Conservation (phyloP, 2,113 vertebrate species). For the Equus przewalskii region DNA sequence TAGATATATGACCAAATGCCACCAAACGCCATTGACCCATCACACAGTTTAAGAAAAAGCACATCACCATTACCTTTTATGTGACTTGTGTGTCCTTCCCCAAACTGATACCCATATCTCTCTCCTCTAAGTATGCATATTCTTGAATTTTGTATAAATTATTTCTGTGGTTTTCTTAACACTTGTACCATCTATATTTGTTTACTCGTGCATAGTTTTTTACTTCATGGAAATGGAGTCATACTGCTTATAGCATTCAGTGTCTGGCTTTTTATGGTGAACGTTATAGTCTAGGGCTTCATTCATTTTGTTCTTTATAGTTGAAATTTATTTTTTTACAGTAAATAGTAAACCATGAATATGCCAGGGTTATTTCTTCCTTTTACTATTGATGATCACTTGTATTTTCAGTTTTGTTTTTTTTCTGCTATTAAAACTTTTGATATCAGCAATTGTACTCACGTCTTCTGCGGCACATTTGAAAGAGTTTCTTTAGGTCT, state of each 20-base stretch:
- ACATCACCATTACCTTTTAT: background rate
- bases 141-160: background rate
- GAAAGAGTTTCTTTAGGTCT: background rate
- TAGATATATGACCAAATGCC: background rate
- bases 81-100: background rate
- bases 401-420: background rate
- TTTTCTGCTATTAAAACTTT: background rate
- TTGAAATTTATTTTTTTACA: background rate
- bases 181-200: background rate
- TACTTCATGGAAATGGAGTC: background rate
- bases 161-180: background rate
- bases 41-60: background rate
- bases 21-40: background rate
- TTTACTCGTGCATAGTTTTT: background rate
- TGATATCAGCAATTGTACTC: background rate
- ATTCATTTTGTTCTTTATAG: background rate
- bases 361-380: background rate
- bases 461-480: background rate
- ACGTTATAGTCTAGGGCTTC: background rate
- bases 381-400: background rate
- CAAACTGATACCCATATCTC: background rate
- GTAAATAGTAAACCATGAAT: background rate
- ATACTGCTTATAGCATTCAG: background rate
- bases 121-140: background rate
- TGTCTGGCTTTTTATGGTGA: background rate